Base-by-base conservation (phyloP, 2,888 invertebrate species). In the Eucriotettix oculatus region DNA sequence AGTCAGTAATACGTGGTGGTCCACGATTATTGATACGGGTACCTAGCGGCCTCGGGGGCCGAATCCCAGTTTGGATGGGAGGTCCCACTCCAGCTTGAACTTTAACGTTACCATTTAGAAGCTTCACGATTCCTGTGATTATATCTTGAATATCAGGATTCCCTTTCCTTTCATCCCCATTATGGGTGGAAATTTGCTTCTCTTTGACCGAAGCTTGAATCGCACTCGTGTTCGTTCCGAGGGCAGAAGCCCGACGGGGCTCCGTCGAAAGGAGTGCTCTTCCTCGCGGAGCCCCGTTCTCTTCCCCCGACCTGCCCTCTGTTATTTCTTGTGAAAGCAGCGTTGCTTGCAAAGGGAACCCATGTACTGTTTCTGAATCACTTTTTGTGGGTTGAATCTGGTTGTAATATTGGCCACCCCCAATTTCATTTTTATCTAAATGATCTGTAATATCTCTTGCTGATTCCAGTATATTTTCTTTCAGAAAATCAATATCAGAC, bases 21-120 rank as follows among this genome's bases (percentile, higher is more conserved):
- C 92, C 93, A 62, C 94, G 76, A 70, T 94, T 91, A 69, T 94
- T 94, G 16, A 94, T 93, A 63, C 93, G 78, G 5, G 86, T 85
- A 40, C 83, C 80, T 67, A 85, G 74, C 0, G 89, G 89, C 14
- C 87, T 75, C 14, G 78, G 69, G 3, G 85, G 85, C 61, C 87
- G 76, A 0, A 81, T 80, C 66, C 69, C 42, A 67, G 66, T 5
- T 48, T 12, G 48, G 12, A 48, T 9, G 2, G 48, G 48, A 14
- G 48, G 48, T 48, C 14, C 48, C 12, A 12, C 9, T 48, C 48
- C 48, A 12, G 87, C 0, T 52, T 66, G 66, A 10, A 90, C 88
- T 67, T 90, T 90, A 0, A 90, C 90, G 67, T 92, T 91, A 1
- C 92, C 92, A 65, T 93, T 91, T 1, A 93, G 74, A 12, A 93